Evolutionary conservation across 1,140 invertebrate genomes (phyloP).

Genomic region (Lepidurus apus): DNA sequence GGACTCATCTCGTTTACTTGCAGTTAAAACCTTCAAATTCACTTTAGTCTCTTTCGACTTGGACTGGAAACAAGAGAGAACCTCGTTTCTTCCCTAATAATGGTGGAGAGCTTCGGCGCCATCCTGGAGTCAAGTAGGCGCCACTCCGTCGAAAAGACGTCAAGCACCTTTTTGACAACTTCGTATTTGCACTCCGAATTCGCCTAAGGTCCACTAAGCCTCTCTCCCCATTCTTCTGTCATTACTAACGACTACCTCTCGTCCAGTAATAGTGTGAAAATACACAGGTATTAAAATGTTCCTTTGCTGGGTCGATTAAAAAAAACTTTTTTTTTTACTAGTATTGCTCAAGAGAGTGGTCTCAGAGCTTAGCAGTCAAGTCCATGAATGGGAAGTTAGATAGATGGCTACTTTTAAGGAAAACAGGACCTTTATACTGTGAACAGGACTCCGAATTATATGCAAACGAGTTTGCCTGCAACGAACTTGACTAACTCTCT

Average conservation of each 20-base stretch:
- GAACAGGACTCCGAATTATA: not conserved
- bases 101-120: conserved; percentile 1
- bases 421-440: not conserved
- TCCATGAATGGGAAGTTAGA: conserved; percentile 18
- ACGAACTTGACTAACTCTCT: not conserved
- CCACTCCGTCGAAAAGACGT: conserved; percentile 2
- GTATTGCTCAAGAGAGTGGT: too few species aligned
- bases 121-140: conserved; percentile 20
- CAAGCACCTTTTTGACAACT: not conserved
- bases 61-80: not conserved
- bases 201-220: conserved; percentile 5
- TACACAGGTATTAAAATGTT: too few species aligned
- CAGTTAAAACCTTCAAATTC: not conserved
- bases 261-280: not conserved
- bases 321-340: too few species aligned
- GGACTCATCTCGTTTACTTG: not conserved
- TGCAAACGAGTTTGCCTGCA: not conserved
- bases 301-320: too few species aligned
- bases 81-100: conserved; percentile 21
- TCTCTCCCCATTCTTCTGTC: not conserved
- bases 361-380: not conserved
- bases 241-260: not conserved
- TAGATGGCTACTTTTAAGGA: conserved; percentile 23
- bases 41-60: not conserved
- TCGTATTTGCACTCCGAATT: not conserved